phyloP scores from a whole-genome alignment of 2,797 vertebrate genomes.

The Diplodus puntazzo region DNA sequence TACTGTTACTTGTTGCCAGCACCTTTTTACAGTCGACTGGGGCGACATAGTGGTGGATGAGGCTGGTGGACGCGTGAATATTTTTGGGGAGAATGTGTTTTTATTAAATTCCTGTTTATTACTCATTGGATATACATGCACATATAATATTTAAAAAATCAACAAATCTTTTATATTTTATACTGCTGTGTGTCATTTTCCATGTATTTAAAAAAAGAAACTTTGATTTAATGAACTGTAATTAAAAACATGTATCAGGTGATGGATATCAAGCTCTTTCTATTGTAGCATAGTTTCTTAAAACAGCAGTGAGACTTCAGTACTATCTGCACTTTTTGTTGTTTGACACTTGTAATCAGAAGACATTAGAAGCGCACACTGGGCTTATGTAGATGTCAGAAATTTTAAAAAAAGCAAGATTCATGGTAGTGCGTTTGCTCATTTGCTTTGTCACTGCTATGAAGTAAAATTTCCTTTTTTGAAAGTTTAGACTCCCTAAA shows the following conservation, averaged over 20 bases:
- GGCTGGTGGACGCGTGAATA: slow-evolving; percentile 5
- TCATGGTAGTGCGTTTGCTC: background rate
- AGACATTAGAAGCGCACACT: background rate
- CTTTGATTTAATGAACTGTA: slow-evolving; percentile 27
- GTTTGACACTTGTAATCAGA: background rate
- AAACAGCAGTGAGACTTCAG: background rate
- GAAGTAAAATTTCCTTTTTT: too few relatives aligned
- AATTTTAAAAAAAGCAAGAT: background rate
- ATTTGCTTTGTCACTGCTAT: background rate
- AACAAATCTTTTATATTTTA: slow-evolving; percentile 31
- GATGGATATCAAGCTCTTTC: background rate
- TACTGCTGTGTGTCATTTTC: background rate
- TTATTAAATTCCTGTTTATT: slow-evolving; percentile 20
- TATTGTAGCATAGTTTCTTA: background rate
- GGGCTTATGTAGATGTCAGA: background rate
- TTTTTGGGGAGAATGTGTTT: slow-evolving; percentile 5
- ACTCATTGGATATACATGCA: slow-evolving; percentile 12
- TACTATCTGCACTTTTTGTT: too few relatives aligned
- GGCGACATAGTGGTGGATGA: background rate
- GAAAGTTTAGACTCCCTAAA: background rate
- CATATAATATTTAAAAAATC: slow-evolving; percentile 6
- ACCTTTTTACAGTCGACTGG: background rate
- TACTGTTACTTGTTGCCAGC: background rate
- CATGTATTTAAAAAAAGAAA: slow-evolving; percentile 33
- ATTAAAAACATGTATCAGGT: slow-evolving; percentile 26